Percentiles rank a stretch among this genome's conserved stretches.
These are phyloP conservation scores for Cladopsammia gracilis DNA, from an alignment of 64 coral and sea anemone species.

Conservation along the genomic window DNA sequence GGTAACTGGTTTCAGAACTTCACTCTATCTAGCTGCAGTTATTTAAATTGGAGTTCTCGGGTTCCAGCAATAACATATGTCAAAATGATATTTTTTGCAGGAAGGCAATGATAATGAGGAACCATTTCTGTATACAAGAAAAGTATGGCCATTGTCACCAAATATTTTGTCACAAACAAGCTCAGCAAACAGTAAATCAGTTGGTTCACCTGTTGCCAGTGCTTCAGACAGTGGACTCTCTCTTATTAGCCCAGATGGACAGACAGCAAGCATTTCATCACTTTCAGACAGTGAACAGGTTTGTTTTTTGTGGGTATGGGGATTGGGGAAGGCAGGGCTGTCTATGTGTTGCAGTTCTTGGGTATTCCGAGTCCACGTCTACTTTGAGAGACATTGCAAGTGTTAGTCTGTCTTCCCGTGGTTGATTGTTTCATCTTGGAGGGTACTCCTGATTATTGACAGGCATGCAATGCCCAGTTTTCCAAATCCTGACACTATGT, in stretches of 20 bases:
- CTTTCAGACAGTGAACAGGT: constrained; percentile 38
- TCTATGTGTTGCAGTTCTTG: too few species aligned
- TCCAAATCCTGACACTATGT: too few species aligned
- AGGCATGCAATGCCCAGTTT: too few species aligned
- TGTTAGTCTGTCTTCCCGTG: too few species aligned
- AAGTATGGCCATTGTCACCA: constrained; percentile 33
- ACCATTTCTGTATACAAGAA: constrained; percentile 2
- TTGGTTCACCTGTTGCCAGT: neutral
- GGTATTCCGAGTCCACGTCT: too few species aligned
- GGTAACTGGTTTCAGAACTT: too few species aligned
- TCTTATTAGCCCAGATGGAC: constrained; percentile 26
- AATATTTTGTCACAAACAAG: neutral
- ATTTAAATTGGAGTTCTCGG: too few species aligned
- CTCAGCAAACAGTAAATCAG: neutral
- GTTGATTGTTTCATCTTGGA: too few species aligned
- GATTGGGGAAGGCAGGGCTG: neutral
- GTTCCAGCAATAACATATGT: neutral
- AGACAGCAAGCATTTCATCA: neutral
- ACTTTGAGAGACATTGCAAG: too few species aligned
- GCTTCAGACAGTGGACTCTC: constrained; percentile 28
- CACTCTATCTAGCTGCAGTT: too few species aligned
- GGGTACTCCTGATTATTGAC: too few species aligned
- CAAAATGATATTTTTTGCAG: neutral
- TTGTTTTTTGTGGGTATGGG: neutral
- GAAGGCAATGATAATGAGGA: constrained; percentile 13